These are phyloP conservation scores for Lycopodina hypogea DNA, from an alignment of 37 sponge, comb jelly and placozoan species.

Conservation along the genomic window DNA sequence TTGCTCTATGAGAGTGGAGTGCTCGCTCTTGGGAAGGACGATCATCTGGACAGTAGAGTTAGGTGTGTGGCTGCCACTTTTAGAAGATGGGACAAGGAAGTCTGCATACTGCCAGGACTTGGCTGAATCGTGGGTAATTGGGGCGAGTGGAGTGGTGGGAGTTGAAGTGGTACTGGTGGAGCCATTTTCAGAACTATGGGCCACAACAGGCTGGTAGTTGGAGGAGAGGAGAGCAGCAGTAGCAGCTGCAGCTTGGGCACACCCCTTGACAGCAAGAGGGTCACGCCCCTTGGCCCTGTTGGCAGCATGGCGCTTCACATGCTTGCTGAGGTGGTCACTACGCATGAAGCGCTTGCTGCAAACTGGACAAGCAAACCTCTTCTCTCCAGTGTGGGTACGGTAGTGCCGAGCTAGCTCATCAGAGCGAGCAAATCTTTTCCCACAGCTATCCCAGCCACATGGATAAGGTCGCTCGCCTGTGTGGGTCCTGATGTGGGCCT, in stretches of 20 bases:
- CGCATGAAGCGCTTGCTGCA: constrained; percentile 99
- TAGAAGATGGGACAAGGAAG: background rate
- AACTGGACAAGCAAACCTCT: constrained; percentile 93
- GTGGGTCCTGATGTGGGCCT: constrained; percentile 98
- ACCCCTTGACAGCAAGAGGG: constrained; percentile 17
- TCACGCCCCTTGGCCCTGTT: constrained; percentile 57
- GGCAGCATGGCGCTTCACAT: constrained; percentile 88
- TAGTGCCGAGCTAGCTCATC: constrained; percentile 97
- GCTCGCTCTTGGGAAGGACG: constrained; percentile 12
- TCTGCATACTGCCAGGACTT: constrained; percentile 14
- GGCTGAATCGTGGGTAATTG: constrained; percentile 1
- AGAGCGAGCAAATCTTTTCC: constrained; percentile 96
- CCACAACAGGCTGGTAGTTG: constrained; percentile 1
- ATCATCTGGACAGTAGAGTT: constrained; percentile 1
- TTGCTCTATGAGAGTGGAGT: background rate
- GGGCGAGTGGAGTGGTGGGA: constrained; percentile 7
- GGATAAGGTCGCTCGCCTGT: constrained; percentile 97
- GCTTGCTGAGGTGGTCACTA: constrained; percentile 96
- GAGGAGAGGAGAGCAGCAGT: background rate
- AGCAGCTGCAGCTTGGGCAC: constrained; percentile 21
- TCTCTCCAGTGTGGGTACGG: constrained; percentile 98
- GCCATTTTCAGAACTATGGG: background rate
- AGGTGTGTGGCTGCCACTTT: background rate
- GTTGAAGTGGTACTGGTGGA: constrained; percentile 10
- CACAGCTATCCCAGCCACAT: constrained; percentile 93